phyloP scores from a whole-genome alignment of 64 coral and sea anemone species.

The Stichodactyla helianthus region DNA sequence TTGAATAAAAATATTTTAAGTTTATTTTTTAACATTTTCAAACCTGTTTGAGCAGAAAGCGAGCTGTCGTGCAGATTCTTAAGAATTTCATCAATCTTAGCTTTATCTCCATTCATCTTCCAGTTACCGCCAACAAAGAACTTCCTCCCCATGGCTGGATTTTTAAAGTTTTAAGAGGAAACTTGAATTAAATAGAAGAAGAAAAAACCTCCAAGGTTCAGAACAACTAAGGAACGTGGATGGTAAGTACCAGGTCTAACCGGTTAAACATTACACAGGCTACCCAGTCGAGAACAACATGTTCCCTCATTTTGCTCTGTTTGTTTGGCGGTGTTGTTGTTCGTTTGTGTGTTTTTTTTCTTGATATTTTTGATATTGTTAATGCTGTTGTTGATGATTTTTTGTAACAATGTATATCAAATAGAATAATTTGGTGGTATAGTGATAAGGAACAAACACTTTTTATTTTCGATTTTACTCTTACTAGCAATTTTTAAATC shows the following conservation, averaged over 20 bases:
- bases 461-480: too few relatives aligned
- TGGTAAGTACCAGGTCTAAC: background rate
- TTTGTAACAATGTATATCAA: too few relatives aligned
- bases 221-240: background rate
- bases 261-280: background rate
- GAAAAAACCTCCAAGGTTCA: background rate
- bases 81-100: conserved; percentile 78
- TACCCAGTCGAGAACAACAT: background rate
- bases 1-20: background rate
- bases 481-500: too few relatives aligned
- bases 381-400: too few relatives aligned
- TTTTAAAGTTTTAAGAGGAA: background rate
- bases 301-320: too few relatives aligned
- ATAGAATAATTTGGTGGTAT: too few relatives aligned
- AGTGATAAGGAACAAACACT: too few relatives aligned
- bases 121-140: conserved; percentile 99
- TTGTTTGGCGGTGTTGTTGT: too few relatives aligned
- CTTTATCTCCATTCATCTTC: conserved; percentile 96
- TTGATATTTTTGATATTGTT: too few relatives aligned
- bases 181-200: background rate
- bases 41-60: conserved; percentile 63
- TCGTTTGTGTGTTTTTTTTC: too few relatives aligned
- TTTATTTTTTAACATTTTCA: background rate
- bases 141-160: conserved; percentile 69
- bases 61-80: conserved; percentile 43